These are phyloP conservation scores for Ardeotis arabs DNA, from an alignment of 2,113 vertebrate genomes.

Conservation along the genomic window DNA sequence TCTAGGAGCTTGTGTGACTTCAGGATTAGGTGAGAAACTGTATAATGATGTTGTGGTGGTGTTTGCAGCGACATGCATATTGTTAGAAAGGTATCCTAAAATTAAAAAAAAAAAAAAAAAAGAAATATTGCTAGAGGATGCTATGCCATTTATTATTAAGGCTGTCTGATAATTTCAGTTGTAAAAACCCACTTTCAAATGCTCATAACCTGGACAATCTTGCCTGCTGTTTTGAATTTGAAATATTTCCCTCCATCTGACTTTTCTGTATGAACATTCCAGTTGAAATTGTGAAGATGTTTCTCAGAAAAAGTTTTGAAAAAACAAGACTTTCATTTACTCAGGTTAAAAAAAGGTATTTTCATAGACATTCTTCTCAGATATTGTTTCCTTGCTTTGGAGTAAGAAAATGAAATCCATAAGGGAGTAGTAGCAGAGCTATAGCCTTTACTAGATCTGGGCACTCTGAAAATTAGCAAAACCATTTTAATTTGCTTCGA, in stretches of 20 bases:
- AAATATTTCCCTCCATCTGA: neutral
- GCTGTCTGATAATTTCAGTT: neutral
- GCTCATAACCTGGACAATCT: neutral
- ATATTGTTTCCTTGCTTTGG: neutral
- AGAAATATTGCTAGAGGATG: neutral
- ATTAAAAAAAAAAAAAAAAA: neutral
- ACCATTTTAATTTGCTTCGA: neutral
- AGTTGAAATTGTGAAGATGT: neutral
- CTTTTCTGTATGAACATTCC: neutral
- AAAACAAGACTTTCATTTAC: neutral
- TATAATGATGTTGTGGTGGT: accelerated
- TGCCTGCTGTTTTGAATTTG: neutral
- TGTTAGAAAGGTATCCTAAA: neutral
- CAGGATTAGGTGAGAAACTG: accelerated
- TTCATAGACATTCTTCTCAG: neutral
- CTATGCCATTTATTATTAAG: neutral
- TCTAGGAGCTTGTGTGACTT: accelerated
- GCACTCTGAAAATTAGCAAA: neutral
- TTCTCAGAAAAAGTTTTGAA: neutral
- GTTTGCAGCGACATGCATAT: accelerated
- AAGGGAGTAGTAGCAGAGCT: neutral
- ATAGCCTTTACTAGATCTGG: neutral
- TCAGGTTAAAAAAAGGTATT: neutral
- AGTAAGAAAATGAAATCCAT: neutral
- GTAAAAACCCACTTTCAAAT: neutral